Evolutionary conservation across 2,113 vertebrate species (phyloP).

Genomic region (Tinamus guttatus): DNA sequence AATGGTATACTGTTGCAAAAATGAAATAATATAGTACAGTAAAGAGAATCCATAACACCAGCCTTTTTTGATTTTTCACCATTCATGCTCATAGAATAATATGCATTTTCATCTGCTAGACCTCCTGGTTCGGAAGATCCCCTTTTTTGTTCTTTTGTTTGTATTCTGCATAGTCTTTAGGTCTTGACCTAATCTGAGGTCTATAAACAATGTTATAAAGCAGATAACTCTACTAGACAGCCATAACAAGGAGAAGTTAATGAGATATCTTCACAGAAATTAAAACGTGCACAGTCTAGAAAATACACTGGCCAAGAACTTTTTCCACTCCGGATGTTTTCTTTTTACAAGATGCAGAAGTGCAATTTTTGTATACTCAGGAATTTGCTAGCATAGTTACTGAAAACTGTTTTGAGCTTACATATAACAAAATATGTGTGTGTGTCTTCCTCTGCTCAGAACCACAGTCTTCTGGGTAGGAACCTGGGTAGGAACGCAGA

Average conservation of each 20-base stretch:
- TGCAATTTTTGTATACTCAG: neutral
- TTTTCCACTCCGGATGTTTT: neutral
- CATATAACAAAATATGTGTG: neutral
- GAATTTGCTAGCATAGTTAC: neutral
- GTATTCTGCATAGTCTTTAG: neutral
- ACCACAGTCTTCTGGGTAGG: neutral
- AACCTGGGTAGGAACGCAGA: no score
- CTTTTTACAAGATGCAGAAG: neutral
- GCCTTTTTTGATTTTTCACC: accelerated
- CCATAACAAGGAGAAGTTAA: constrained; percentile 16
- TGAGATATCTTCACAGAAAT: neutral
- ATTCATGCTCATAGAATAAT: neutral
- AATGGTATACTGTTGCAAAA: neutral
- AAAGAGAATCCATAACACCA: neutral
- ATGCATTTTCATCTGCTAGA: neutral
- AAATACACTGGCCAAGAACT: neutral
- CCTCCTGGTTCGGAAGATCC: neutral
- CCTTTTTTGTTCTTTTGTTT: neutral
- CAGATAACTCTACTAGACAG: neutral
- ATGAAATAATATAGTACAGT: neutral
- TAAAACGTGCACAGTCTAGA: neutral
- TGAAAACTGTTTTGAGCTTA: neutral
- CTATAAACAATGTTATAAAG: constrained; percentile 2
- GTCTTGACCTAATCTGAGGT: neutral
- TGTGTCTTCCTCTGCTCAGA: neutral